Base-by-base conservation (phyloP, 2,888 invertebrate species). In the Chaitophorus viminalis region DNA sequence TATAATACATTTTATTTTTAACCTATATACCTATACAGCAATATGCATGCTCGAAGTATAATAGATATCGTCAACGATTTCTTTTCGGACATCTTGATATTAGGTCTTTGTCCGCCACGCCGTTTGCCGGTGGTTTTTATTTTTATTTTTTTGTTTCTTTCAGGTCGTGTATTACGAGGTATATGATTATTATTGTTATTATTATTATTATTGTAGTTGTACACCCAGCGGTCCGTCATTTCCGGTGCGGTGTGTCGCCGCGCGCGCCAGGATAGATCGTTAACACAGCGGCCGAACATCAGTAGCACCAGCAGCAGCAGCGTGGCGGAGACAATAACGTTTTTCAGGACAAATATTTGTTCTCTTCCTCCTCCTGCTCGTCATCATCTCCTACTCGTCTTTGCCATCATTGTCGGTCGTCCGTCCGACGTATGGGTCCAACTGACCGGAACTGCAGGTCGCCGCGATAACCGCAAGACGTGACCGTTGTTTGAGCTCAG, bases 391-490 rank as follows among this genome's bases (percentile, higher is more conserved):
- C 1, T 46, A 11, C 2, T 14, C 46, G 46, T 14, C 46, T 14
- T 14, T 14, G 1, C 14, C 46, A 14, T 46, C 46, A 14, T 46
- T 14, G 21, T 25, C 82, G 31, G 68, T 21, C 39, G 74, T 31
- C 74, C 46, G 54, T 72, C 14, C 46, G 46, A 46, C 14, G 46
- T 46, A n/a, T 25, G 1, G 68, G 18, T 39, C 79, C 86, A 74
- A 79, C 79, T 87, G 86, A 87, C 86, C 86, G 86, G 86, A 87
- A 87, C 86, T 81, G n/a, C n/a, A n/a, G 84, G 65, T 17, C 33
- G 85, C 86, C 86, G 78, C 86, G 86, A 60, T 79, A 54, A 87
- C 86, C 86, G 79, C 86, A 87, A 79, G 86, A 87, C 86, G 86
- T 87, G 86, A 87, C 79, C 74, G 33, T 39, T 65, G 83, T 83